Evolutionary conservation across 2,797 vertebrate species (phyloP), one percentile per base, ranked within the genome.

Genomic region (Arnoldichthys spilopterus): DNA sequence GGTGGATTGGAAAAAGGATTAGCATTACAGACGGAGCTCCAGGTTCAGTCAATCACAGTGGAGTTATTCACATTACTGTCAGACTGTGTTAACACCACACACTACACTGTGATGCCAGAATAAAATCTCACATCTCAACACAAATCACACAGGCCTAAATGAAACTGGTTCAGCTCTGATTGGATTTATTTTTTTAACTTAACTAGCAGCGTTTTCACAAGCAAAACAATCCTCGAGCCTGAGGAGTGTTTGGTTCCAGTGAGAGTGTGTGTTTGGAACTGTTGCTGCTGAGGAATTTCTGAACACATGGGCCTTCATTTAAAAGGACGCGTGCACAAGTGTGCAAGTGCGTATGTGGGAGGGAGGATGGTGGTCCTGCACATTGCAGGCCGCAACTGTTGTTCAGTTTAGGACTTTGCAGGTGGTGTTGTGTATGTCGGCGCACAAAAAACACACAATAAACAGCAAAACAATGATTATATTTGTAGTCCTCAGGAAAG

Each of bases 271-370:
- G 63, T 76, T 34, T 15, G 66, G 24, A 62, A 54, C 79, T 88
- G 74, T 80, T 88, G 73, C 67, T 72, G 32, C 67, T 64, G 34
- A 76, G 70, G 76, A 87, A 84, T 86, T 79, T 82, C 7, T 53
- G 69, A 79, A 83, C 83, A 86, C 68, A 86, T 82, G 74, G 77
- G 43, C 51, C 6, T 0, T 11, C 59, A 26, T 84, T 84, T 68
- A 84, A 80, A 80, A 18, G 30, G 67, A 77, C 64, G 43, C 70
- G 58, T 85, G 83, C 81, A 82, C 74, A 71, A 53, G 75, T 70
- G 79, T 81, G 79, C 77, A 77, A 74, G 73, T 64, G 78, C 68
- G 49, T 74, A 70, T 47, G 67, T 66, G 30, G 59, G 70, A 64
- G 69, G 51, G 64, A 73, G 53, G 2, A 30, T 3, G 56, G 16